Evolutionary conservation across 2,888 invertebrate species (phyloP).

Genomic region (Epirrhoe alternata): DNA sequence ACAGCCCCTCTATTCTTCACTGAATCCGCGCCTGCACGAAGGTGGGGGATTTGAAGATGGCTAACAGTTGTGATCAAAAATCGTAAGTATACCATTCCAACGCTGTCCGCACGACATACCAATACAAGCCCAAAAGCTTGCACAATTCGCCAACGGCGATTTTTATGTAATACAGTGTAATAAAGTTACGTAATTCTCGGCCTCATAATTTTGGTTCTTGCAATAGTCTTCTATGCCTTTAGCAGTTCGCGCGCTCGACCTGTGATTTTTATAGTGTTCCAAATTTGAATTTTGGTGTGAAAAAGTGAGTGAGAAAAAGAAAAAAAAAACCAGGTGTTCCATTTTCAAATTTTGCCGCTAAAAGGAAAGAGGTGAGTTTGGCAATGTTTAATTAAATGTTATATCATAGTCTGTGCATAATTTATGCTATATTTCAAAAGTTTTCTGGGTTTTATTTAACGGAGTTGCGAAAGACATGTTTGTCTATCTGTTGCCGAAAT

Average conservation of each 20-base stretch:
- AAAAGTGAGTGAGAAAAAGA: slow-evolving; percentile 15
- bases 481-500: slow-evolving; percentile 1
- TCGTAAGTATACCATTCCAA: slow-evolving; percentile 19
- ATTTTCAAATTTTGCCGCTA: slow-evolving; percentile 3
- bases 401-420: slow-evolving; percentile 22
- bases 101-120: slow-evolving; percentile 51
- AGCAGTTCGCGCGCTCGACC: slow-evolving; percentile 58
- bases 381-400: slow-evolving; percentile 18
- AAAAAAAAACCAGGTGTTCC: slow-evolving; percentile 3
- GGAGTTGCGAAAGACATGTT: slow-evolving; percentile 33
- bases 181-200: slow-evolving; percentile 76
- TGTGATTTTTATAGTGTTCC: slow-evolving; percentile 46
- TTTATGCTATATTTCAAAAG: slow-evolving; percentile 25
- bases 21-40: neutral
- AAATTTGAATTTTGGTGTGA: slow-evolving; percentile 6
- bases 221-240: slow-evolving; percentile 65
- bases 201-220: slow-evolving; percentile 78
- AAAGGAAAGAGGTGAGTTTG: slow-evolving; percentile 27
- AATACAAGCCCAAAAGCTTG: slow-evolving; percentile 64
- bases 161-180: slow-evolving; percentile 82
- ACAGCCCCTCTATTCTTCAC: neutral
- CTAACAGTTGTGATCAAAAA: slow-evolving; percentile 10
- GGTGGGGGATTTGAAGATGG: slow-evolving; percentile 16
- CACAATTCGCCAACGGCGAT: slow-evolving; percentile 63
- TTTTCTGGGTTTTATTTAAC: slow-evolving; percentile 46